Conservation (phyloP, 2,888 invertebrate species). For the Bellardia bayeri region DNA sequence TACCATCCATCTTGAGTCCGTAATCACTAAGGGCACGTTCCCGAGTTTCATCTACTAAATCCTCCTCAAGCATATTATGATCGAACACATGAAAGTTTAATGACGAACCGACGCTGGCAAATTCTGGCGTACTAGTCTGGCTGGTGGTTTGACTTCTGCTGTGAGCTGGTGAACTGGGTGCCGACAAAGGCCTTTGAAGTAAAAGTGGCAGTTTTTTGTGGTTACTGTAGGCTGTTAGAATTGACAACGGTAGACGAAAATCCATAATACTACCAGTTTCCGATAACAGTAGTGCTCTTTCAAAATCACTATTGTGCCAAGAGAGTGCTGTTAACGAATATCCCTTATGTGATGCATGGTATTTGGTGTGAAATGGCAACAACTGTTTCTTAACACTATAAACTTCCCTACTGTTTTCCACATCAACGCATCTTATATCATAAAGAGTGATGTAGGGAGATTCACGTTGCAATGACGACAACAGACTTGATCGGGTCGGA, state of each 20-base stretch:
- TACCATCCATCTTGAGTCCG: conserved; percentile 90
- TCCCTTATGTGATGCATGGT: conserved; percentile 78
- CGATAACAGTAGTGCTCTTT: conserved; percentile 81
- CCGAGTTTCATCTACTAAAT: conserved; percentile 85
- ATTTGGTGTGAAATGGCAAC: conserved; percentile 81
- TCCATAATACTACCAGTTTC: conserved; percentile 81
- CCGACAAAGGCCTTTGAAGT: conserved; percentile 78
- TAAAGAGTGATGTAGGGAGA: conserved; percentile 91
- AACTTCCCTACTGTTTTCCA: conserved; percentile 89
- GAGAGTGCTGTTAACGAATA: conserved; percentile 89
- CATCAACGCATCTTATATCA: conserved; percentile 92
- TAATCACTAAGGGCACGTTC: conserved; percentile 89
- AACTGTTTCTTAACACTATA: conserved; percentile 90
- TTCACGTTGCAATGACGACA: conserved; percentile 93
- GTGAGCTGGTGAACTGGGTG: conserved; percentile 75
- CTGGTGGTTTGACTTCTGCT: conserved; percentile 71
- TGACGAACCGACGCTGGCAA: conserved; percentile 74
- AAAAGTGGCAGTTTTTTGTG: conserved; percentile 80
- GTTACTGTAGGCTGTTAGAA: conserved; percentile 82
- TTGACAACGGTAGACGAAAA: conserved; percentile 81
- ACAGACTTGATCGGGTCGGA: conserved; percentile 91
- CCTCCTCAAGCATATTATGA: conserved; percentile 78
- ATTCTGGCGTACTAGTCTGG: conserved; percentile 74
- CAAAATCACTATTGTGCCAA: conserved; percentile 93
- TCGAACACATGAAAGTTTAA: conserved; percentile 78